Evolutionary conservation across 2,888 invertebrate species (phyloP), one percentile per base, ranked within the genome.

Genomic region (Lycia hirtaria): DNA sequence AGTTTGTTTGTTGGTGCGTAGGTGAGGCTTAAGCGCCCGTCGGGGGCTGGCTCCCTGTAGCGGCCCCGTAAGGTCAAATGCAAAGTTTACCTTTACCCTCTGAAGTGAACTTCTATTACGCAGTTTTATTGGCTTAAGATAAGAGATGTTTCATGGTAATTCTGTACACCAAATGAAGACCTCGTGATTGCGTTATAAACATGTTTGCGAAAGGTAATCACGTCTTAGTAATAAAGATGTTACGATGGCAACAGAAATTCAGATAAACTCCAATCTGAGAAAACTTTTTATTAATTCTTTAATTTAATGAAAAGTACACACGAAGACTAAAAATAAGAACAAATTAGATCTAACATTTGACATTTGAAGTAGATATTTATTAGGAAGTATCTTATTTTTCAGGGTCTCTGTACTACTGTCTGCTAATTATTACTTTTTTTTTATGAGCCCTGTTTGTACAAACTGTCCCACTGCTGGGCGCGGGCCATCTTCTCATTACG

Each of bases 11-110:
- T 60, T 55, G 14, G 14, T 38, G 35, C n/a, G 33, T 47, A 41
- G 51, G 33, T 38, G 41, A 51, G 57, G 52, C 52, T 48, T 58
- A 53, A 52, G 28, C 24, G 22, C 28, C 35, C 41, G 47, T 35
- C 10, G 56, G 49, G 43, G 20, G 56, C 28, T 45, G 44, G 15
- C 51, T 32, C 47, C 51, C 56, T 14, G 41, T 65, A 55, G 59
- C 51, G 68, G 69, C 67, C 58, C 72, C 52, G 63, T 75, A 75
- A 82, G 79, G 81, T 81, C 81, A 73, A 82, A 82, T 75, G 73
- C 76, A 83, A 83, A 85, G 78, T 81, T 71, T 81, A 73, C 80
- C 75, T 76, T 75, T 69, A 70, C 68, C 74, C 73, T 72, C 58
- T 60, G 62, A 62, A 73, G 73, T 73, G 73, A 77, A 71, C 68